Base-by-base conservation (phyloP, 1,140 invertebrate genomes). In the Wiebesia pumilae region DNA sequence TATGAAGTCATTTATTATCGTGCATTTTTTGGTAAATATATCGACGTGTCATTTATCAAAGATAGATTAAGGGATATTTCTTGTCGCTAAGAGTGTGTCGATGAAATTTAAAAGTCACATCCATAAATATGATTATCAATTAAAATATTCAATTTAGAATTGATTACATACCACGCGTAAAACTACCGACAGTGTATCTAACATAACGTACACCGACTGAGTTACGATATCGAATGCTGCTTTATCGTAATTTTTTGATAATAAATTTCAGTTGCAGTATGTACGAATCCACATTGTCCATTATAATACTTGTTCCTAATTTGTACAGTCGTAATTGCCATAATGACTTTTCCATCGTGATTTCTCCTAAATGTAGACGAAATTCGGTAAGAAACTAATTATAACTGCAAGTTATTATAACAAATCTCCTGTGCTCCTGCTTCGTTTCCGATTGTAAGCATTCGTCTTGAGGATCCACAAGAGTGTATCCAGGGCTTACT, bases 21-120 rank as follows among this genome's bases (percentile, higher is more conserved):
- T 9, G 10, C n/a, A n/a, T 62, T 38, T 62, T 35, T 30, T 40
- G 0, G 24, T 40, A 12, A 19, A n/a, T 1, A 67, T 67, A 81
- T 62, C 33, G 79, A 67, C 67, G 54, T 47, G 38, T 82, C 67
- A 82, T 81, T 65, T 21, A 86, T 86, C 79, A 85, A 43, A 62
- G 21, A 84, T 75, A 58, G 21, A 75, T 83, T 71, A 83, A 75
- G n/a, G 47, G 71, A 83, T 75, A 51, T 21, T 62, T 75, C 62
- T 83, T n/a, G 51, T 35, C 24, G 40, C 69, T 71, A 71, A 3
- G 16, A 14, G 40, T 71, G 0, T 71, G 38, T 33, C 19, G 67
- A 12, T 69, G 24, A 71, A 71, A 71, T 38, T 71, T 16, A 38
- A 71, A 24, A 35, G 40, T 38, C 16, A 38, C 40, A 40, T 21